phyloP scores from a whole-genome alignment of 2,113 vertebrate genomes.

The Pelecanus crispus region DNA sequence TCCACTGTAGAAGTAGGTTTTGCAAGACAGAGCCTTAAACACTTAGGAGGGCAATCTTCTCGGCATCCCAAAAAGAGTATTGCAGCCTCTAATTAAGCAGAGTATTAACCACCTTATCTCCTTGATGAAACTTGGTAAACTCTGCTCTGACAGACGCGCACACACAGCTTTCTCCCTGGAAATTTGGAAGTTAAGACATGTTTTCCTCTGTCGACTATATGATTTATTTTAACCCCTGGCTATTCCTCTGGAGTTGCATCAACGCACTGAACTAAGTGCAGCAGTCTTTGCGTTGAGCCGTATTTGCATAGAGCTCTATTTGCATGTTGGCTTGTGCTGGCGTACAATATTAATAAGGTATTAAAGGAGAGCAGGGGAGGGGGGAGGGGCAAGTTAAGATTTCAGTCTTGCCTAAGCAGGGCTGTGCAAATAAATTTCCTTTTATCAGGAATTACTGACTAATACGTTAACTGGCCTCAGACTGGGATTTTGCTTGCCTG shows the following conservation, averaged over 20 bases:
- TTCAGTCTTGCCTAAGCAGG: conserved; percentile 45
- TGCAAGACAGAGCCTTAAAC: not conserved
- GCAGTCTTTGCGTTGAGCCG: not conserved
- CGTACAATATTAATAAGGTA: conserved; percentile 38
- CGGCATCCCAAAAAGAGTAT: not conserved
- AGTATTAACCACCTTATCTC: conserved; percentile 30
- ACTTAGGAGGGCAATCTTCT: not conserved
- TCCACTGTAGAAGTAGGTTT: conserved; percentile 9
- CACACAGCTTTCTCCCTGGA: not conserved
- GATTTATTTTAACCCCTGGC: conserved; percentile 39
- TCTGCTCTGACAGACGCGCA: not conserved
- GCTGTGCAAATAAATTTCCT: conserved; percentile 14
- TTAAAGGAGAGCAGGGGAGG: conserved; percentile 24
- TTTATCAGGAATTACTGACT: conserved; percentile 48
- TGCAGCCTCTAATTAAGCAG: conserved; percentile 1
- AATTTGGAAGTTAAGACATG: conserved; percentile 7
- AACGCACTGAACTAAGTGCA: not conserved
- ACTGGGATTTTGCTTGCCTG: not conserved
- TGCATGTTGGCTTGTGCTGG: conserved; percentile 45
- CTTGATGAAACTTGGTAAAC: conserved; percentile 27
- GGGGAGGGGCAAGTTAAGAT: not conserved
- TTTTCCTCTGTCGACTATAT: not conserved
- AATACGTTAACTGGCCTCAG: not conserved
- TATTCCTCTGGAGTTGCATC: conserved; percentile 10
- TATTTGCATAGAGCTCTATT: conserved; percentile 50